These are phyloP conservation scores for Melierax canorus DNA, from an alignment of 2,113 vertebrate species.

Conservation along the genomic window DNA sequence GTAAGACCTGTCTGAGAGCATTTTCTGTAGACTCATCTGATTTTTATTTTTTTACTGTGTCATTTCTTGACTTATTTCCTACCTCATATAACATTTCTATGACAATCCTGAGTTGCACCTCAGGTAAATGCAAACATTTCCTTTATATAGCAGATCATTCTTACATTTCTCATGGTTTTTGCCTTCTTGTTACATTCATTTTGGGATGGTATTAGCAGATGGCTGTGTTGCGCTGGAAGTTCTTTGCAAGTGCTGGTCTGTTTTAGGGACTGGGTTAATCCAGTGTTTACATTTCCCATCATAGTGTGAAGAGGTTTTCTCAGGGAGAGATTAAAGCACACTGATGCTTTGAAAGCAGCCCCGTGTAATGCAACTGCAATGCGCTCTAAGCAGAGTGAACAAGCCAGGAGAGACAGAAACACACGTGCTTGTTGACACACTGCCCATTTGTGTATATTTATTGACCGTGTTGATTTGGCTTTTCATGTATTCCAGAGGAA, in stretches of 20 bases:
- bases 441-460: neutral
- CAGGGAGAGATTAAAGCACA: neutral
- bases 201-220: neutral
- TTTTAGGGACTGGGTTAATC: neutral
- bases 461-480: neutral
- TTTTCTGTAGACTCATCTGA: neutral
- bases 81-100: neutral
- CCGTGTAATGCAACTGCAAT: neutral
- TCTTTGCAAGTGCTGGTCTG: neutral
- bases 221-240: neutral
- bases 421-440: neutral
- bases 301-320: neutral
- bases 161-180: neutral
- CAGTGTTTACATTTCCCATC: neutral
- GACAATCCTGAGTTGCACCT: neutral
- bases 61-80: neutral
- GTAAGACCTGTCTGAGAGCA: neutral
- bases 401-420: neutral
- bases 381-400: neutral
- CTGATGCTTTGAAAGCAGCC: neutral
- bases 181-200: neutral
- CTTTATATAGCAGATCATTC: neutral
- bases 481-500: constrained; percentile 59
- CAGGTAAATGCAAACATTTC: neutral
- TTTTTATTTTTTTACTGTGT: neutral